Percentiles rank a stretch among this genome's conserved stretches.
phyloP scores from a whole-genome alignment of 2,113 vertebrate genomes.

The Choloepus hoffmanni region DNA sequence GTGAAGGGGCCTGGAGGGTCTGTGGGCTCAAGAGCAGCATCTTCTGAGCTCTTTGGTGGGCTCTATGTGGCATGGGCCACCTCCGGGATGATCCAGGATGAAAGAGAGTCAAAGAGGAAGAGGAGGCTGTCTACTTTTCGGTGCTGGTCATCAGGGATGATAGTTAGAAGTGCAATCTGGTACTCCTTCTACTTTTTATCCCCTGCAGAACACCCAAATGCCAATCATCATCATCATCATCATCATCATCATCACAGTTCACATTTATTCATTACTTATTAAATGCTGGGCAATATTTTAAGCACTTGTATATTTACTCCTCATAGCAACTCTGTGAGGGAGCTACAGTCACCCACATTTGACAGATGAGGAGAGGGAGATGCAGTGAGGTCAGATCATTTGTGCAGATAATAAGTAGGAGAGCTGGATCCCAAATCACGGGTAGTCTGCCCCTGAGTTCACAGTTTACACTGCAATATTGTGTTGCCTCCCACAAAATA shows the following conservation, averaged over 20 bases:
- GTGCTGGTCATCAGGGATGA: neutral
- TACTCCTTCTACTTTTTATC: neutral
- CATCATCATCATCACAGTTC: neutral
- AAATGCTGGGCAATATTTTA: neutral
- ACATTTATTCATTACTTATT: neutral
- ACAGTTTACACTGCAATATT: neutral
- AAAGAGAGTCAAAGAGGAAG: neutral
- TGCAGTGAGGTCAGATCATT: neutral
- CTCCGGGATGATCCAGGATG: neutral
- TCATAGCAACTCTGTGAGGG: neutral
- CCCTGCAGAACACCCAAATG: neutral
- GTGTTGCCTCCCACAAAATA: slow-evolving; percentile 26
- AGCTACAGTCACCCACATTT: neutral
- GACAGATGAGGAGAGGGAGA: neutral
- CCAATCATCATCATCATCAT: neutral
- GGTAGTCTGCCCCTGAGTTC: neutral
- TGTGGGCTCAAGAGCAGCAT: fast-evolving
- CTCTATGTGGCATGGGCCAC: neutral
- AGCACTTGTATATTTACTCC: slow-evolving; percentile 28
- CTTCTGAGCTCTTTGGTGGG: neutral
- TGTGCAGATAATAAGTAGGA: neutral
- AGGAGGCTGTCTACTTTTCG: neutral
- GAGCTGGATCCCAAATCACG: neutral
- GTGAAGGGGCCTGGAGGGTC: neutral
- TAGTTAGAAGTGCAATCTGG: neutral